These are phyloP conservation scores for Saccopteryx bilineata DNA, from an alignment of 2,113 vertebrate genomes.

Conservation along the genomic window DNA sequence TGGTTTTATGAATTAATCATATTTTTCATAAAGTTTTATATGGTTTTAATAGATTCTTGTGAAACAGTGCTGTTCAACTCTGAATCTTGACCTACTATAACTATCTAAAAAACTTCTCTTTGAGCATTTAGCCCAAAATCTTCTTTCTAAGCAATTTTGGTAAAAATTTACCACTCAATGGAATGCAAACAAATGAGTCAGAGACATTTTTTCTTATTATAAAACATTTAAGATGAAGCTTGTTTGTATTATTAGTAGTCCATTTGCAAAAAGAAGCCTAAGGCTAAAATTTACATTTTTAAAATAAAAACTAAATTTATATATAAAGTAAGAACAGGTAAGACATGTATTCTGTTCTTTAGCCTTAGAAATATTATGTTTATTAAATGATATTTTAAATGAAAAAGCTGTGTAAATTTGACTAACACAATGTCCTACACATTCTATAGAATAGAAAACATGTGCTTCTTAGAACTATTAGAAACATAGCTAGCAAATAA, in stretches of 20 bases:
- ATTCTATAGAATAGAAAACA: background rate
- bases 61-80: background rate
- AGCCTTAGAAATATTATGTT: background rate
- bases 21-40: slow-evolving; percentile 34
- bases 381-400: slow-evolving; percentile 22
- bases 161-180: slow-evolving; percentile 31
- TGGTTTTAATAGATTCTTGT: slow-evolving; percentile 46
- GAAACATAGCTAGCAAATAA: background rate
- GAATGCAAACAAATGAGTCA: background rate
- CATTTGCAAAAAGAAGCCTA: background rate
- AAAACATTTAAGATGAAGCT: background rate
- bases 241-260: background rate
- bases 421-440: background rate
- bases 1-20: slow-evolving; percentile 81
- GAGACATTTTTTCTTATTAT: slow-evolving; percentile 2
- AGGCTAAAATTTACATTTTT: background rate
- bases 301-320: slow-evolving; percentile 29
- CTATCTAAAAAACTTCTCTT: background rate
- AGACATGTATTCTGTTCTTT: background rate
- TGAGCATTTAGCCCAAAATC: background rate
- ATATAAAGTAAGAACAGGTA: background rate
- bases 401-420: background rate
- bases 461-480: background rate
- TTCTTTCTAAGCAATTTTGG: slow-evolving; percentile 9
- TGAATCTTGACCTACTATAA: background rate